Evolutionary conservation across 2,797 vertebrate genomes (phyloP), one percentile per base, ranked within the genome.

Genomic region (Chelonia mydas): DNA sequence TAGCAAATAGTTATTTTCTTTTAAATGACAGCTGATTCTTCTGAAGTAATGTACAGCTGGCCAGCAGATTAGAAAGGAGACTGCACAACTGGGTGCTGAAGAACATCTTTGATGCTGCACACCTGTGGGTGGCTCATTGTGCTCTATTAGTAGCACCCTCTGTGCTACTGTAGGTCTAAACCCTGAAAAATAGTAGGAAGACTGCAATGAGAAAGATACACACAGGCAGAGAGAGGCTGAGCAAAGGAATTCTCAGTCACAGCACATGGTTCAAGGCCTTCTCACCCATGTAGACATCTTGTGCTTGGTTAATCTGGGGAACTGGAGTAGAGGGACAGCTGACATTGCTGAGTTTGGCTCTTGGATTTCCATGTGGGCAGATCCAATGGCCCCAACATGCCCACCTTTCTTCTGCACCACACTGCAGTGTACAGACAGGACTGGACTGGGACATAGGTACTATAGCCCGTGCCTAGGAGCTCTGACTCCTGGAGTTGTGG

Each of bases 211-310:
- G 59, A 61, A 33, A 37, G n/a, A 6, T 10, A 45, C 8, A 28
- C 19, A 77, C 0, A 5, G 74, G 65, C 45, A 77, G 1, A 2
- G 33, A 80, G 0, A 57, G 61, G 74, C 57, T 84, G 33, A 11
- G 27, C n/a, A 83, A 76, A 45, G 55, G 45, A 2, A 12, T 68
- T 41, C 45, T 87, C 27, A 11, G 41, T 80, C 31, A 47, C 27
- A 86, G 19, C 41, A 87, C 78, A 21, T 5, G 41, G 78, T 74
- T 25, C 41, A 59, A 37, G 33, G 65, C 65, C 65, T 68, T 68
- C n/a, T 10, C 33, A 68, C 19, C 33, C n/a, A 68, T 37, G n/a
- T 68, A 68, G 17, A 68, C 5, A 0, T 0, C 85, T 49, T 88
- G 28, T 17, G 95, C 80, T 84, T 86, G 65, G 41, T 19, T 76